phyloP scores from a whole-genome alignment of 2,888 invertebrate genomes.

The Elegia similella region DNA sequence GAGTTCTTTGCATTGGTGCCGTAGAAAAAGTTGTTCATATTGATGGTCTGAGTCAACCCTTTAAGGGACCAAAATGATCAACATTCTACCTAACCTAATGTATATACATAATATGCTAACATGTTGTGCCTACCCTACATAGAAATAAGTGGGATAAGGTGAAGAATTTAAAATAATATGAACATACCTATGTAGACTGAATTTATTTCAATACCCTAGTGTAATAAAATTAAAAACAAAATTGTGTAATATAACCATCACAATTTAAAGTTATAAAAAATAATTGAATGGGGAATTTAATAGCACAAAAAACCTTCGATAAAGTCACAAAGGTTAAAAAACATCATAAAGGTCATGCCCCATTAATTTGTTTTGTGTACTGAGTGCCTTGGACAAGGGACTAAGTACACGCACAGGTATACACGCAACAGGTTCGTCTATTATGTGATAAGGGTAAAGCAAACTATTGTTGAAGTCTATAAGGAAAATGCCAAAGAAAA shows the following conservation, averaged over 20 bases:
- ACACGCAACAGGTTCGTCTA: constrained; percentile 8
- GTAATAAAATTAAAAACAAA: no score
- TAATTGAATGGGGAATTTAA: background rate
- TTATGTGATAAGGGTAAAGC: background rate
- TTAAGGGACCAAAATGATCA: no score
- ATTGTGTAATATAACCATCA: background rate
- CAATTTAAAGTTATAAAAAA: background rate
- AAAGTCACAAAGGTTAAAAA: background rate
- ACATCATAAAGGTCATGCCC: constrained; percentile 1
- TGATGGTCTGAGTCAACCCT: no score
- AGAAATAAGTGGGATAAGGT: no score
- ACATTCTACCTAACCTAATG: no score
- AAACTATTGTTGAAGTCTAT: background rate
- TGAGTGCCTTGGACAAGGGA: constrained; percentile 1
- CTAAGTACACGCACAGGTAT: background rate
- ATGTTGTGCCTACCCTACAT: no score
- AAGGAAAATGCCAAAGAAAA: background rate
- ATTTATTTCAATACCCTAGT: no score
- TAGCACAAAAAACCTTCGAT: background rate
- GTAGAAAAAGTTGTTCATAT: no score
- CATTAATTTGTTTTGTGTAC: constrained; percentile 7
- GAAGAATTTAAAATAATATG: no score
- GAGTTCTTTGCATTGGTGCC: no score
- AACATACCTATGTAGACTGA: no score
- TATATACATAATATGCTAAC: no score